Evolutionary conservation across 2,113 vertebrate genomes (phyloP), one percentile per base, ranked within the genome.

Genomic region (Catagonus wagneri): DNA sequence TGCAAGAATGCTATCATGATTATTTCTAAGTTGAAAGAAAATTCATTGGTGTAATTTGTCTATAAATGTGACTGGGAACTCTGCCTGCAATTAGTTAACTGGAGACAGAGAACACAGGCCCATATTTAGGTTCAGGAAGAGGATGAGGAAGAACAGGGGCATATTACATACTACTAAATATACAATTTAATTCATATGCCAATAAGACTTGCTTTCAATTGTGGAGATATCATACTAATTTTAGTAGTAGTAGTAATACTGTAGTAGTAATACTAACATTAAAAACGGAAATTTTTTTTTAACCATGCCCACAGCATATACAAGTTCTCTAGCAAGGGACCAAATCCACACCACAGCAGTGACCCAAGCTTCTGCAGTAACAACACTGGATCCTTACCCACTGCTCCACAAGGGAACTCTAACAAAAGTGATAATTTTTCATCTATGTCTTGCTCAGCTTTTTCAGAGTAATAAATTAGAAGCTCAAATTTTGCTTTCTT

Each of bases 11-110:
- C 25, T 52, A 69, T 76, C 22, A 32, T 36, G 17, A 63, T 95
- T 94, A 95, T 72, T 95, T 66, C 56, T 81, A 78, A 84, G 65
- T 58, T 96, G 34, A 90, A 93, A 89, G 61, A 68, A 76, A 66
- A 19, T 11, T 22, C n/a, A 92, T 71, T 81, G 58, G 17, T 39
- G 19, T 81, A 50, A 50, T 81, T 76, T 85, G 14, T 72, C 50
- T 86, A 90, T 92, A 91, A 94, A 69, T 87, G 15, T n/a, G 27
- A 95, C 44, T 94, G 27, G 71, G 74, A 94, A 83, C 3, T 65
- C 22, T 90, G 19, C 25, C 69, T 90, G 9, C 3, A 88, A 10
- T 95, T 66, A 66, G 17, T 54, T 93, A n/a, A 83, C 20, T 61
- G 61, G 69, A 96, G 56, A 76, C 20, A 68, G 6, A 68, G 74